Evolutionary conservation across 2,888 invertebrate genomes (phyloP).

Genomic region (Salticus scenicus): DNA sequence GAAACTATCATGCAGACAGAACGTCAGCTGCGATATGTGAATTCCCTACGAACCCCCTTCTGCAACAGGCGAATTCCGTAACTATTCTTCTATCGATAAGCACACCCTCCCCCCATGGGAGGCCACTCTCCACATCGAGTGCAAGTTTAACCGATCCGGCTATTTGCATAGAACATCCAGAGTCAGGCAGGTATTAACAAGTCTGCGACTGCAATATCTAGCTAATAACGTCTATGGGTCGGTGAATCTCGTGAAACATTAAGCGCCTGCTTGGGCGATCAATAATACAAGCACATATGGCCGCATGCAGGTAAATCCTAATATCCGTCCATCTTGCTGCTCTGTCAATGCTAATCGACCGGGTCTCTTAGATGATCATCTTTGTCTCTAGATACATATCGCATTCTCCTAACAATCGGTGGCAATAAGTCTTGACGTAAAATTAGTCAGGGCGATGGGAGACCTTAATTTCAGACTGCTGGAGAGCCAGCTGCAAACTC

Average conservation of each 20-base stretch:
- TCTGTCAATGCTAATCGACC: conserved; percentile 62
- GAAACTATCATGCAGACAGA: not conserved
- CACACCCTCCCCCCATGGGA: conserved; percentile 22
- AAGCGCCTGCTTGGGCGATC: conserved; percentile 53
- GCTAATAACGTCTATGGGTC: conserved; percentile 67
- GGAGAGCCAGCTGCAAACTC: conserved; percentile 21
- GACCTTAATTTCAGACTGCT: conserved; percentile 47
- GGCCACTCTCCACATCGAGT: conserved; percentile 39
- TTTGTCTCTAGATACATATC: conserved; percentile 58
- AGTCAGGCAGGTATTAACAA: conserved; percentile 68
- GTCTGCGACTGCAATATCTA: conserved; percentile 64
- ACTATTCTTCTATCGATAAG: conserved; percentile 58
- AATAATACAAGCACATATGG: conserved; percentile 54
- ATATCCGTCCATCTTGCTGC: conserved; percentile 62
- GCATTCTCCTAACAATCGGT: conserved; percentile 34
- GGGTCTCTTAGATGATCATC: conserved; percentile 62
- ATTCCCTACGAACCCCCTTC: conserved; percentile 33
- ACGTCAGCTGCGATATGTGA: conserved; percentile 34
- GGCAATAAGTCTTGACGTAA: conserved; percentile 30
- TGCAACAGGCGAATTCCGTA: conserved; percentile 19
- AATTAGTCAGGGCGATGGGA: conserved; percentile 57
- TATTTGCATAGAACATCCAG: conserved; percentile 66
- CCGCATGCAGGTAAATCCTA: conserved; percentile 64
- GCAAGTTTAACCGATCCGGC: conserved; percentile 43
- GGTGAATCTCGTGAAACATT: conserved; percentile 62